phyloP scores from a whole-genome alignment of 2,888 invertebrate genomes.

The Coremacera marginata region DNA sequence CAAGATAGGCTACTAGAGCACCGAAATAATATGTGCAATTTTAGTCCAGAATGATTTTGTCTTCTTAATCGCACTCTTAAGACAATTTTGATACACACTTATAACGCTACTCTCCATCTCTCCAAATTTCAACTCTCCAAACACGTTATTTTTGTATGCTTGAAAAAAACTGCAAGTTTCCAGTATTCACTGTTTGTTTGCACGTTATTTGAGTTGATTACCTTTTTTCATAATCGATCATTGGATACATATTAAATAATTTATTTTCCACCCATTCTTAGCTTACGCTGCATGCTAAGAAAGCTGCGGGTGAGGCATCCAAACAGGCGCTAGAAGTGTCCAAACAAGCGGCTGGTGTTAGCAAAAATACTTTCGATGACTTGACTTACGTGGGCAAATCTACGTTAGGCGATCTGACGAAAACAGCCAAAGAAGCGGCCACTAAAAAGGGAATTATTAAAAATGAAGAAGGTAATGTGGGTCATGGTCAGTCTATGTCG shows the following conservation, averaged over 20 bases:
- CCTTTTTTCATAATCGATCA: not conserved
- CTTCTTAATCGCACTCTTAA: no score
- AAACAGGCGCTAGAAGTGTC: slow-evolving; percentile 88
- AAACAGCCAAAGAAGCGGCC: slow-evolving; percentile 90
- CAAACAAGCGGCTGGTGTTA: slow-evolving; percentile 88
- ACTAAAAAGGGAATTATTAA: slow-evolving; percentile 84
- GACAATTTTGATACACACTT: no score
- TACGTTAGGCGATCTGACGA: slow-evolving; percentile 89
- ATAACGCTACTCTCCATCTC: not conserved
- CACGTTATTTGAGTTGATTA: not conserved
- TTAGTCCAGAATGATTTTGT: no score
- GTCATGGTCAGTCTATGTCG: slow-evolving; percentile 38
- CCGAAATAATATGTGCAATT: no score
- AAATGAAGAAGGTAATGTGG: slow-evolving; percentile 69
- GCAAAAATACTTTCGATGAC: slow-evolving; percentile 89
- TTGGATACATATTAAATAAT: not conserved
- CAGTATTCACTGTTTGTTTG: not conserved
- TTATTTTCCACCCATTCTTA: slow-evolving; percentile 59
- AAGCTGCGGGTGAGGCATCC: slow-evolving; percentile 88
- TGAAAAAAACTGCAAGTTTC: not conserved
- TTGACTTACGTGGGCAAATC: slow-evolving; percentile 91
- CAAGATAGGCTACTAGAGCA: no score
- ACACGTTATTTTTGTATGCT: not conserved
- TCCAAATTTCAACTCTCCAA: not conserved
- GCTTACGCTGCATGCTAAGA: slow-evolving; percentile 89